Evolutionary conservation across 2,113 vertebrate genomes (phyloP).

Genomic region (Scatophagus argus): DNA sequence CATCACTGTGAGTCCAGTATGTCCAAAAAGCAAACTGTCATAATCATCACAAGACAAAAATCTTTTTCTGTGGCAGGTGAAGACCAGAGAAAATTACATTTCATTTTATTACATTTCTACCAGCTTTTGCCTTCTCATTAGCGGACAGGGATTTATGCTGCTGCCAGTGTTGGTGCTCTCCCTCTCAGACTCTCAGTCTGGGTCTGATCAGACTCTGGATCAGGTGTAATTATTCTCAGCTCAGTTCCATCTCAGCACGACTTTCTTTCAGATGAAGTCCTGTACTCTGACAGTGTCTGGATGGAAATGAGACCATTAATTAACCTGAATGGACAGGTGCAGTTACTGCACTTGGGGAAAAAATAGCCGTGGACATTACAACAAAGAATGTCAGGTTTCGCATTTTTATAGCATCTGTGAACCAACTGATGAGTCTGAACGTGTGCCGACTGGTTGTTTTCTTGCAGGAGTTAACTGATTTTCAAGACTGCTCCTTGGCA

Average conservation of each 20-base stretch:
- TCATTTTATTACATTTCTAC: too few relatives aligned
- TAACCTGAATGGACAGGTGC: constrained; percentile 26
- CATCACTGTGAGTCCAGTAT: too few relatives aligned
- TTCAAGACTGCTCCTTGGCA: background rate
- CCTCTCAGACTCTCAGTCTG: background rate
- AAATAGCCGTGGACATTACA: constrained; percentile 1
- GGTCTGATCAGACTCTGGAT: background rate
- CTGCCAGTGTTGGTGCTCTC: background rate
- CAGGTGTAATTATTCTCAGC: background rate
- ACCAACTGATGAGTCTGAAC: background rate
- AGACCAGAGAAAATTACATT: background rate
- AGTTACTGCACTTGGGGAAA: background rate
- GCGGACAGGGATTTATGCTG: background rate
- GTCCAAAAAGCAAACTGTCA: background rate
- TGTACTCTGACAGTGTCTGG: constrained; percentile 35
- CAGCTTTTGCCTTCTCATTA: background rate
- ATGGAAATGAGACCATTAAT: constrained; percentile 22
- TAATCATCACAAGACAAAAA: background rate
- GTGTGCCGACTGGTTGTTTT: background rate
- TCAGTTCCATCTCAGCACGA: background rate
- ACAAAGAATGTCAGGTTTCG: too few relatives aligned
- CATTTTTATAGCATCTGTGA: background rate
- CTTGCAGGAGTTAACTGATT: background rate
- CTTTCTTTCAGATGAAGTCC: constrained; percentile 11
- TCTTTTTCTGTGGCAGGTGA: background rate